Evolutionary conservation across 92 coral and sea anemone species (phyloP).

Genomic region (Umimayanthus kanabou): DNA sequence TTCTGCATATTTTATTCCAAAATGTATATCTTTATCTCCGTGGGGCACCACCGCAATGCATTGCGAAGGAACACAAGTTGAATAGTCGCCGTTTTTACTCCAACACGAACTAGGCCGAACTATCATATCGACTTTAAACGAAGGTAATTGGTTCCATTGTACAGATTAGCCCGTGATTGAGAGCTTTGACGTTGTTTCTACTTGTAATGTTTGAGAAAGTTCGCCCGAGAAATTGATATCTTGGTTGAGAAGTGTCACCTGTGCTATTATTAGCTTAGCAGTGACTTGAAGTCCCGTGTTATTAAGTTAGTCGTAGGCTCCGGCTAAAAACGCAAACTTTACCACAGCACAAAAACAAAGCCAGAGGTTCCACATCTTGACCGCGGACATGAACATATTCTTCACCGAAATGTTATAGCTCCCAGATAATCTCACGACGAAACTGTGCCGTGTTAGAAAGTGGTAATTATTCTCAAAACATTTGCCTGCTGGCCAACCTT

Average conservation of each 20-base stretch:
- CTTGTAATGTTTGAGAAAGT: background rate
- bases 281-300: constrained; percentile 16
- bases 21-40: constrained; percentile 24
- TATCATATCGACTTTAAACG: background rate
- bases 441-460: background rate
- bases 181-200: background rate
- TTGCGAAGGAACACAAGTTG: background rate
- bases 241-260: constrained; percentile 12
- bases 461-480: background rate
- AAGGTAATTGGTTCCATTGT: background rate
- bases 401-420: background rate
- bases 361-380: background rate
- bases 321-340: constrained; percentile 21
- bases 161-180: constrained; percentile 9
- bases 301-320: constrained; percentile 14
- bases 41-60: constrained; percentile 14
- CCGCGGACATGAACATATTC: background rate
- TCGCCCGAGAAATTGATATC: constrained; percentile 25
- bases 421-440: background rate
- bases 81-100: background rate
- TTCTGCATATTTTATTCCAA: background rate
- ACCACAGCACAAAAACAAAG: background rate
- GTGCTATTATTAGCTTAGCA: constrained; percentile 19
- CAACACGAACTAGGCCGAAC: too few species aligned
- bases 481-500: background rate